phyloP scores from a whole-genome alignment of 1,140 invertebrate species.

The Lordiphosa collinella region DNA sequence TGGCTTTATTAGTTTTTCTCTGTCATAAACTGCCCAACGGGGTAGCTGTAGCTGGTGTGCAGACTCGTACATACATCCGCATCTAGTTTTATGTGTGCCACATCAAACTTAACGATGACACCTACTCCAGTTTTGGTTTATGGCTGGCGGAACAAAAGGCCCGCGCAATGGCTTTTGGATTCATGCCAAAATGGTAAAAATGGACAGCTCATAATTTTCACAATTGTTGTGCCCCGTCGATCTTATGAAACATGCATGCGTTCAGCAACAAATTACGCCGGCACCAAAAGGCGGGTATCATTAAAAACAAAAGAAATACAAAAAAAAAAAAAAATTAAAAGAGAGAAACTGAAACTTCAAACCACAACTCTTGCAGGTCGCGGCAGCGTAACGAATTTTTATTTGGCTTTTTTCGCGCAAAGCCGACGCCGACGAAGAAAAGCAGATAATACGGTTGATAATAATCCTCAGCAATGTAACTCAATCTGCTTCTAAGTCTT shows the following conservation, averaged over 20 bases:
- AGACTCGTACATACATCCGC: constrained; percentile 13
- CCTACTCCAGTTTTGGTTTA: constrained; percentile 69
- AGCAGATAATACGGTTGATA: constrained; percentile 71
- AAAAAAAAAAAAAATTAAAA: constrained; percentile 39
- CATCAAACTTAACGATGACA: constrained; percentile 75
- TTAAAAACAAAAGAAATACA: constrained; percentile 43
- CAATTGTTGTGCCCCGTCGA: constrained; percentile 47
- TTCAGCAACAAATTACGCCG: constrained; percentile 54
- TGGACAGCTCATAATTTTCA: constrained; percentile 68
- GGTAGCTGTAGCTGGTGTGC: constrained; percentile 27
- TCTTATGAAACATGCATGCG: constrained; percentile 57
- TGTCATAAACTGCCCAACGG: constrained; percentile 61
- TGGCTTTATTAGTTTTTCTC: constrained; percentile 35
- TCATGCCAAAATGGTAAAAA: constrained; percentile 62
- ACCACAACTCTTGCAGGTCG: constrained; percentile 27
- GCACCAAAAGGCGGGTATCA: constrained; percentile 55
- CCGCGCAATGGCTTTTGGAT: constrained; percentile 12
- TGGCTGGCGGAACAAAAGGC: constrained; percentile 35
- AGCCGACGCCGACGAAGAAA: constrained; percentile 23
- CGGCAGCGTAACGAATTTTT: constrained; percentile 72
- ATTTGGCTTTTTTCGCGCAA: constrained; percentile 55
- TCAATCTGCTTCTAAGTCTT: constrained; percentile 61
- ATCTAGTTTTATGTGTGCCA: constrained; percentile 64
- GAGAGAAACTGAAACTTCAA: constrained; percentile 7
- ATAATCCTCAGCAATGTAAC: constrained; percentile 77